Evolutionary conservation across 2,113 vertebrate genomes (phyloP), one percentile per base, ranked within the genome.

Genomic region (Struthio camelus): DNA sequence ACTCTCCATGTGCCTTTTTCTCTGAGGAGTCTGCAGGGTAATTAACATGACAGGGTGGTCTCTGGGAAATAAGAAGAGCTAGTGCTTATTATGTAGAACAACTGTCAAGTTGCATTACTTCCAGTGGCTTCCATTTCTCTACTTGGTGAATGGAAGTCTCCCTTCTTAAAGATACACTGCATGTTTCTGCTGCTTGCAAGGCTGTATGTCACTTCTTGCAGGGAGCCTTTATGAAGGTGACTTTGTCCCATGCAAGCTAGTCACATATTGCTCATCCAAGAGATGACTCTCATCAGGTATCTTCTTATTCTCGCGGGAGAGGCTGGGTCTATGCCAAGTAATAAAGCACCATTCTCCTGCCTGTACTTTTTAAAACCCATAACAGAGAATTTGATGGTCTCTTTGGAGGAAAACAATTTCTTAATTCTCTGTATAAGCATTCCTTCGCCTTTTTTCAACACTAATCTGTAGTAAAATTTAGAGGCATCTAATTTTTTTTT

Each of bases 21-120:
- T 85, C 70, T 34, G 50, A 96, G 89, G 87, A 96, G 72, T 93
- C 92, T 96, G 66, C 82, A 80, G 85, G 75, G 61, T 94, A 93
- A 95, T 97, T 95, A 96, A 96, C 72, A 42, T 93, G 93, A 95
- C 93, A 95, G 65, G 69, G 80, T 58, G 82, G 72, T 96, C 58
- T 90, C 91, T 70, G 72, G 93, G 94, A 96, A 91, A 87, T 89
- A 56, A 87, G 69, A 83, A 30, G 38, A 96, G 62, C 36, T 66
- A 53, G 48, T 36, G 67, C 73, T 92, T 91, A 71, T 93, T 94
- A 87, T 85, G 51, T 77, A 67, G 90, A 96, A 28, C 82, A 94
- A 72, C 79, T 96, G 93, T 91, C 92, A 85, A 66, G 27, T 71
- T 91, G 54, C 20, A 81, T 94, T 97, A 96, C 59, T 96, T 97